Base-by-base conservation (phyloP, 2,888 invertebrate genomes). In the Thecocarcelia acutangulata region DNA sequence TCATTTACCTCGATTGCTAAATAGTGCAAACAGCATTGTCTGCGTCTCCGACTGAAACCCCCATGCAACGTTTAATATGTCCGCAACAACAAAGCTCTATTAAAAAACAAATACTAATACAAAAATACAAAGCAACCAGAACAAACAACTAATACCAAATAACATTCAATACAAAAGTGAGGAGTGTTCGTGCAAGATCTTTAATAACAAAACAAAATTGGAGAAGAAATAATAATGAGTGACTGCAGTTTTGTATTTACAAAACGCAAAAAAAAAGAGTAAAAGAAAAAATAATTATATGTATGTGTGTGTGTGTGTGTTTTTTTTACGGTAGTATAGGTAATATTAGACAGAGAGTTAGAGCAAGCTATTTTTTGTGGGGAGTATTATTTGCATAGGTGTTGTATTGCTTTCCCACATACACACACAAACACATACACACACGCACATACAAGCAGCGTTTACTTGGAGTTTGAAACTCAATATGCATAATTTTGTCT, bases 1-100 rank as follows among this genome's bases (percentile, higher is more conserved):
- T 90, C 91, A 86, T 89, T 91, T 89, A 91, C 91, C 90, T 85
- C 74, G 61, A 46, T 52, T 68, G 69, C 70, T 74, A 75, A 78
- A 74, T 78, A 82, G 82, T 83, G 80, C 69, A 64, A 12, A 40
- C 42, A 52, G 9, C 50, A 13, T 28, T 17, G 44, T 33, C 37
- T 17, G 19, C 42, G 46, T 33, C 33, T 48, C 15, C 33, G 33
- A 33, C 33, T 33, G 15, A 21, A 33, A 24, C 6, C 17, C 13
- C 11, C 21, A 54, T 46, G 40, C 42, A 52, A 9, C 37, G 28
- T 40, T 17, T 8, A 42, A 56, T 3, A 17, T 11, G 54, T 40
- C 69, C 48, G 24, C 48, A 12, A 50, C 44, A 21, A 28, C 44
- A 61, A 75, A 59, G 74, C 58, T 66, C 40, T 58, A 50, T 58